Conservation (phyloP, 2,797 vertebrate genomes). For the Mallotus villosus region DNA sequence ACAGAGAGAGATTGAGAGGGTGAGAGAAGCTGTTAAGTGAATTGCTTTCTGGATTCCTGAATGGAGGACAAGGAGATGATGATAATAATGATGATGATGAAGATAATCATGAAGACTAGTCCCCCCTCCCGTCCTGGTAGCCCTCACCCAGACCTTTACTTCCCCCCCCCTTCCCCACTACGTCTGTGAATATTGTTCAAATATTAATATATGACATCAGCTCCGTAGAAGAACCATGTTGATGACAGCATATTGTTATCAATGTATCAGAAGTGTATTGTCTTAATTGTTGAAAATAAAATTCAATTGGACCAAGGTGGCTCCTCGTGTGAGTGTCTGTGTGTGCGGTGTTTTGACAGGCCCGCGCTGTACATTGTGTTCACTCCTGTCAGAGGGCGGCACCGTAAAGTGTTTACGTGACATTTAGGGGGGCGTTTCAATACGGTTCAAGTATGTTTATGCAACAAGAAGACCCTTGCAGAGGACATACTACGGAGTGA, state of each 20-base stretch:
- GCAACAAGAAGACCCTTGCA: background rate
- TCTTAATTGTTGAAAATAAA: constrained; percentile 81
- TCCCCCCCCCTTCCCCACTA: background rate
- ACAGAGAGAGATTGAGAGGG: background rate
- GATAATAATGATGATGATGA: background rate
- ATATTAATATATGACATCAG: constrained; percentile 55
- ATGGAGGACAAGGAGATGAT: constrained; percentile 4
- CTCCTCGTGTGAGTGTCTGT: constrained; percentile 26
- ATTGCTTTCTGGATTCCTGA: no score
- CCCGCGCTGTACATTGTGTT: background rate
- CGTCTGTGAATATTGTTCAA: constrained; percentile 53
- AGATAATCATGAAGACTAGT: background rate
- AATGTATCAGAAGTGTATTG: constrained; percentile 76
- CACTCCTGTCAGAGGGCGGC: background rate
- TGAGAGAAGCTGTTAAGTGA: no score
- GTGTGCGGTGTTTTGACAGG: constrained; percentile 19
- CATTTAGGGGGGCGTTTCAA: background rate
- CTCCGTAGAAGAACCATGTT: constrained; percentile 49
- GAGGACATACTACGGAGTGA: background rate
- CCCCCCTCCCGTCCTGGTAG: background rate
- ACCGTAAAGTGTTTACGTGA: background rate
- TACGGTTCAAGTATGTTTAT: background rate
- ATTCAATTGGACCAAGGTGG: constrained; percentile 74
- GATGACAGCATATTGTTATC: constrained; percentile 63
- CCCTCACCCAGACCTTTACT: no score